Conservation (phyloP, 2,797 vertebrate genomes). For the Taeniopygia guttata region DNA sequence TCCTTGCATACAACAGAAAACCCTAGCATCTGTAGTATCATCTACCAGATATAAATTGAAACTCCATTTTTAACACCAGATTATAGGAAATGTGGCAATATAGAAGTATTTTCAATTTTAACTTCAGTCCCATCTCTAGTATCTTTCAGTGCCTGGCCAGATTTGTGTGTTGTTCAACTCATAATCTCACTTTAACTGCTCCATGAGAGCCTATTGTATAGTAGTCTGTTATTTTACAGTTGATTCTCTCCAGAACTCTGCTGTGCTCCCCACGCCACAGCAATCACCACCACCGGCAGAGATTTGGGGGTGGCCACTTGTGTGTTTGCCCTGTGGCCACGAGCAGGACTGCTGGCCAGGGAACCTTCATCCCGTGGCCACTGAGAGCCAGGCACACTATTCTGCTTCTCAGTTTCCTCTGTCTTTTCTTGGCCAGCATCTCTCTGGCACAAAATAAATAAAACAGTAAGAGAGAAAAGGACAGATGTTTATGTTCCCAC, state of each 20-base stretch:
- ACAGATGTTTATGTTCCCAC: not conserved
- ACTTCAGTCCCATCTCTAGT: not conserved
- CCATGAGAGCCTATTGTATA: not conserved
- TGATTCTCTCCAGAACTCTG: too few species aligned
- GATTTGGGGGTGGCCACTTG: too few species aligned
- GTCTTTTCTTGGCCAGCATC: not conserved
- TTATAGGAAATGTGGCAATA: not conserved
- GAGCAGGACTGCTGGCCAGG: too few species aligned
- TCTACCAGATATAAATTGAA: not conserved
- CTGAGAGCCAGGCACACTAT: not conserved
- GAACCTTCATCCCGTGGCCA: too few species aligned
- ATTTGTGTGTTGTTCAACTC: not conserved
- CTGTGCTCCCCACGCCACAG: too few species aligned
- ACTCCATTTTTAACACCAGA: not conserved
- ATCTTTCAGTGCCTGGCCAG: not conserved
- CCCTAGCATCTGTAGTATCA: not conserved
- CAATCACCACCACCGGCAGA: too few species aligned
- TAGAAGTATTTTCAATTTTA: not conserved
- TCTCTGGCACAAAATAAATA: not conserved
- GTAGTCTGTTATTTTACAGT: too few species aligned
- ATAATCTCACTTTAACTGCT: not conserved
- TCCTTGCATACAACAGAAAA: not conserved
- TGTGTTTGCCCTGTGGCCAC: too few species aligned
- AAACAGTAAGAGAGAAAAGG: not conserved
- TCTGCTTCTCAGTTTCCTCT: not conserved